A percentile compares a stretch with the other conserved stretches of the same genome.
These are phyloP conservation scores for Eleutherodactylus coqui DNA, from an alignment of 2,797 vertebrate genomes.

Conservation along the genomic window DNA sequence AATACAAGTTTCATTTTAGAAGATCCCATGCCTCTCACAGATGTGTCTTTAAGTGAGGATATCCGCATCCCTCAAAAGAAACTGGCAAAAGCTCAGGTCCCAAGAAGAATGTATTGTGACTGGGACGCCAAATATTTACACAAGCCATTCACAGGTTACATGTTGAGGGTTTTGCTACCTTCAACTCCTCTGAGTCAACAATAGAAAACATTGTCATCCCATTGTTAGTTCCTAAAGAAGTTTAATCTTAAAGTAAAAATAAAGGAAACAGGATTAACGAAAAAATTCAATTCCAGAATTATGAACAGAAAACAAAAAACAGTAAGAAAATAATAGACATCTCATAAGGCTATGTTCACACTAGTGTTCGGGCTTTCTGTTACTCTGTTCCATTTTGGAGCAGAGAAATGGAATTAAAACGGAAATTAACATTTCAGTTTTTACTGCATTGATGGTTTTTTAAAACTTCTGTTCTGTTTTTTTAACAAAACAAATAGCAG, in stretches of 20 bases:
- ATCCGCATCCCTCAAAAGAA: slow-evolving; percentile 31
- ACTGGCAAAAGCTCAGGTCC: slow-evolving; percentile 45
- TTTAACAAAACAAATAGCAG: too few species aligned
- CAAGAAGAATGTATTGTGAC: slow-evolving; percentile 47
- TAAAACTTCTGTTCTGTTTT: too few species aligned
- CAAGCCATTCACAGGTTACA: slow-evolving; percentile 34
- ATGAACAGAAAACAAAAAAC: not conserved
- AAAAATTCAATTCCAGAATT: not conserved
- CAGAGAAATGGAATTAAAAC: too few species aligned
- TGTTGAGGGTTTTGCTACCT: slow-evolving; percentile 19
- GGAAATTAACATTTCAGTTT: too few species aligned
- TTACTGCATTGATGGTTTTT: too few species aligned
- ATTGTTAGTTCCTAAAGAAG: slow-evolving; percentile 26
- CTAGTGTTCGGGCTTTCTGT: too few species aligned
- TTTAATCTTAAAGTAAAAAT: slow-evolving; percentile 27
- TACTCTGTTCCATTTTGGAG: too few species aligned
- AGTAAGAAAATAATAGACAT: not conserved
- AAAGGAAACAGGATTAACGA: not conserved
- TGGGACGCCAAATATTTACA: slow-evolving; percentile 52
- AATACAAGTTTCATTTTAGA: slow-evolving; percentile 13
- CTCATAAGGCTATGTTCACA: too few species aligned
- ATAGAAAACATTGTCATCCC: not conserved
- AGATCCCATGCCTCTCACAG: slow-evolving; percentile 6
- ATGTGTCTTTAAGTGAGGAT: slow-evolving; percentile 50
- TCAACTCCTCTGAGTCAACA: slow-evolving; percentile 34